These are phyloP conservation scores for Poeciliopsis occidentalis DNA, from an alignment of 2,113 vertebrate species.

Conservation along the genomic window DNA sequence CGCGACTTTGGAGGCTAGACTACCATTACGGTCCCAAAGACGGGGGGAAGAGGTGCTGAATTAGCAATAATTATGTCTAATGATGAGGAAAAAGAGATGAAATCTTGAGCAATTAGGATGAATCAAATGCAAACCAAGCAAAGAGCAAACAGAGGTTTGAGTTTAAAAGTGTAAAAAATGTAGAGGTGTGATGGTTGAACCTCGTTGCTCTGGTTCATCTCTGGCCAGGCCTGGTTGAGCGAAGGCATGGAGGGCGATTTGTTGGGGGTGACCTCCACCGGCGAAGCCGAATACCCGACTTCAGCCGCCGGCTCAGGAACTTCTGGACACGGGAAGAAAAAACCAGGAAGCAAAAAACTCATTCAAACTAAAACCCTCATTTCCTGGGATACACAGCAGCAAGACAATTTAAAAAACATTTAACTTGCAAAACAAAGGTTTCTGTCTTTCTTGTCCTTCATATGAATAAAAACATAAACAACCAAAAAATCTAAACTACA, in stretches of 20 bases:
- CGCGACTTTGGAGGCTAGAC: conserved; percentile 24
- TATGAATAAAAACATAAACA: too few relatives aligned
- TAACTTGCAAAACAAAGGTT: too few relatives aligned
- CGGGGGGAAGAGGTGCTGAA: conserved; percentile 39
- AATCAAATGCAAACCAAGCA: conserved; percentile 43
- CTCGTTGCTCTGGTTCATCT: conserved; percentile 98
- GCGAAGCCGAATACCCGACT: conserved; percentile 91
- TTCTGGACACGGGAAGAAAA: conserved; percentile 33
- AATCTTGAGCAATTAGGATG: conserved; percentile 21
- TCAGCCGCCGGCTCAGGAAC: conserved; percentile 85
- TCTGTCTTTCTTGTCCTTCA: too few relatives aligned
- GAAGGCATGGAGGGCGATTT: conserved; percentile 99
- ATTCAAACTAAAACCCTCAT: too few relatives aligned
- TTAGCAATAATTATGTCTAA: conserved; percentile 53
- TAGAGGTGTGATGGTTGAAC: conserved; percentile 74
- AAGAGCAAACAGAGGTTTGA: conserved; percentile 19
- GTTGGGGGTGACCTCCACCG: conserved; percentile 94
- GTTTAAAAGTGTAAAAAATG: conserved; percentile 2
- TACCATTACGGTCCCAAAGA: conserved; percentile 25
- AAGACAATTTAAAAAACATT: too few relatives aligned
- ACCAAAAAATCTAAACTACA: too few relatives aligned
- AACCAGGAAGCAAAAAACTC: too few relatives aligned
- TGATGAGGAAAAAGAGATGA: conserved; percentile 23
- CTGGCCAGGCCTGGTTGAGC: conserved; percentile 97
- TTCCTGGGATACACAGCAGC: too few relatives aligned